Base-by-base conservation (phyloP, 2,113 vertebrate genomes). In the Ictalurus punctatus region DNA sequence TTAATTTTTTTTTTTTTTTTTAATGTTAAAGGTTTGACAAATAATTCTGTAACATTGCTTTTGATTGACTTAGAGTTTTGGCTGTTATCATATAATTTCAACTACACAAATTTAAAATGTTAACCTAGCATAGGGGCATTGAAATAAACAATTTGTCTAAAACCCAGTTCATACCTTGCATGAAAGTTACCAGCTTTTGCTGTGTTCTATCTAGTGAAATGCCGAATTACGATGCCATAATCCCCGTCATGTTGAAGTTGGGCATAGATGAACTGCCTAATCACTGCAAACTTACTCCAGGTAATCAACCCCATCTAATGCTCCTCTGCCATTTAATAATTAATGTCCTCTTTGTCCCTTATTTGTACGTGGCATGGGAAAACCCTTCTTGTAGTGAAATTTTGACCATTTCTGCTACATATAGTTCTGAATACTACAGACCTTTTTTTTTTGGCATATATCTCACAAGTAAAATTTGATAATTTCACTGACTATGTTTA, bases 251-350 rank as follows among this genome's bases (percentile, higher is more conserved):
- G 54, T 93, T 98, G 30, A 95, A 96, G 87, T 96, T 97, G 2
- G 97, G 97, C 76, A 95, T 98, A 71, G 96, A 98, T 71, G 92
- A 82, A 74, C 96, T 98, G 16, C 97, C 97, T 3, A 94, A 96
- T 58, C 96, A 96, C 92, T 98, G 97, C 94, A 96, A 92, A 88
- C 97, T 98, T 84, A 98, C 97, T 65, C 97, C 97, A 96, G 97
- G 97, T 98, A 96, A 79, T 73, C 30, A 85, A 9, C 44, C 19
- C 6, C 7, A n/a, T 40, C n/a, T 4, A 63, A 82, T 82, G 19
- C 40, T 63, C n/a, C 13, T 48, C 12, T 78, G 21, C 48, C 63
- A 63, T 37, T 37, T 74, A 52, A 12, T 27, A 37, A 81, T 16
- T 54, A 9, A 0, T 80, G 27, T 80, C 21, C 44, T 54, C 0